These are phyloP conservation scores for Chrysemys picta DNA, from an alignment of 2,113 vertebrate species.

Conservation along the genomic window DNA sequence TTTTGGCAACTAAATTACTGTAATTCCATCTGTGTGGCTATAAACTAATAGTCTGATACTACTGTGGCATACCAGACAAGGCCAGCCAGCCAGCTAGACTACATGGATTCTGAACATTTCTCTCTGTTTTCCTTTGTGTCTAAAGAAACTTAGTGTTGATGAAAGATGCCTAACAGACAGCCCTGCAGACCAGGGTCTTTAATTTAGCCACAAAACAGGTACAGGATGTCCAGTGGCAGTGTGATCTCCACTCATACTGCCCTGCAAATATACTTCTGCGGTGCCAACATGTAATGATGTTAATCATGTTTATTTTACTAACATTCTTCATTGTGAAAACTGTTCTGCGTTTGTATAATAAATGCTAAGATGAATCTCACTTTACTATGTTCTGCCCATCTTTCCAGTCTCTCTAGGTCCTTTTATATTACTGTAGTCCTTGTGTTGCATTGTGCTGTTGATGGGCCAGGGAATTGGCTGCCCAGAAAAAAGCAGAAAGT, in stretches of 20 bases:
- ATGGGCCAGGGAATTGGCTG: conserved; percentile 40
- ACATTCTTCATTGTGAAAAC: not conserved
- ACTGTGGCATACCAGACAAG: too few relatives aligned
- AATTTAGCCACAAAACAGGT: not conserved
- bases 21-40: not conserved
- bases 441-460: not conserved
- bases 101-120: too few relatives aligned
- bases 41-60: not conserved
- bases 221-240: rapidly evolving
- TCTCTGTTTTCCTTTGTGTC: not conserved
- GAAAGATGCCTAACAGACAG: not conserved
- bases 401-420: not conserved
- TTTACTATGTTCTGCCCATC: not conserved
- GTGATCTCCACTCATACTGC: not conserved
- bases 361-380: not conserved
- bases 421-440: conserved; percentile 1
- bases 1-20: not conserved
- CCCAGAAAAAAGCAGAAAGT: not conserved
- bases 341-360: not conserved
- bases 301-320: not conserved
- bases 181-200: not conserved
- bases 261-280: rapidly evolving
- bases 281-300: rapidly evolving
- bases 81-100: too few relatives aligned
- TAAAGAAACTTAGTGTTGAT: not conserved